Conservation (phyloP, 2,888 invertebrate species). For the Tricholauxania praeusta region DNA sequence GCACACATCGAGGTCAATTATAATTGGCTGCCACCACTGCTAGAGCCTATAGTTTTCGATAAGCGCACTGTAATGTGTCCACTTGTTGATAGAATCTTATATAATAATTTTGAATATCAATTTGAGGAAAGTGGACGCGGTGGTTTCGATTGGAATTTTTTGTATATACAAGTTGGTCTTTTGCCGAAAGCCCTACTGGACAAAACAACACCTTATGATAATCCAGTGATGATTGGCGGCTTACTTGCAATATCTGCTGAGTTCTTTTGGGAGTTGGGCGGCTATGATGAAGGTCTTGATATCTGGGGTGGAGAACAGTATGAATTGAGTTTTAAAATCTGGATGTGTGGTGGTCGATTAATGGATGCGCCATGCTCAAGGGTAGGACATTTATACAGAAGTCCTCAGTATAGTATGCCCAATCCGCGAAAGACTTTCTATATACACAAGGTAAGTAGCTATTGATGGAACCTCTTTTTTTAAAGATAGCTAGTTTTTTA, state of each 20-base stretch:
- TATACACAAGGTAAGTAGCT: background rate
- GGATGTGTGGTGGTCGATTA: constrained; percentile 97
- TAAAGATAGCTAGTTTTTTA: background rate
- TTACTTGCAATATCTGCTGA: constrained; percentile 92
- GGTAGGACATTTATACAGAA: constrained; percentile 78
- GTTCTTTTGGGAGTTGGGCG: constrained; percentile 97
- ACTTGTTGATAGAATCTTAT: constrained; percentile 95
- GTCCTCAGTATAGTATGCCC: too few relatives aligned
- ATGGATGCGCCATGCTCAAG: constrained; percentile 93
- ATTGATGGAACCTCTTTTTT: too few relatives aligned
- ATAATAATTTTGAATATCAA: constrained; percentile 90
- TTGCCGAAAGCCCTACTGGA: constrained; percentile 61
- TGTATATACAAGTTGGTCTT: constrained; percentile 84
- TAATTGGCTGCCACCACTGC: constrained; percentile 92
- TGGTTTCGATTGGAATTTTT: constrained; percentile 98
- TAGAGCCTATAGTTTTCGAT: constrained; percentile 90
- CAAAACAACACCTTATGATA: constrained; percentile 70
- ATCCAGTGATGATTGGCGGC: constrained; percentile 98
- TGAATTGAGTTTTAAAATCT: constrained; percentile 96
- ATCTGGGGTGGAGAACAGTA: constrained; percentile 99
- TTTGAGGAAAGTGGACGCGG: constrained; percentile 77
- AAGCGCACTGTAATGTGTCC: constrained; percentile 93
- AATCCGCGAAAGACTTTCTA: background rate
- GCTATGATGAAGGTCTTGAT: constrained; percentile 92
- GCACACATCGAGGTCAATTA: constrained; percentile 93